A percentile compares a stretch with the other conserved stretches of the same genome.
Evolutionary conservation across 2,113 vertebrate species (phyloP).

Genomic region (Sinocyclocheilus anshuiensis): DNA sequence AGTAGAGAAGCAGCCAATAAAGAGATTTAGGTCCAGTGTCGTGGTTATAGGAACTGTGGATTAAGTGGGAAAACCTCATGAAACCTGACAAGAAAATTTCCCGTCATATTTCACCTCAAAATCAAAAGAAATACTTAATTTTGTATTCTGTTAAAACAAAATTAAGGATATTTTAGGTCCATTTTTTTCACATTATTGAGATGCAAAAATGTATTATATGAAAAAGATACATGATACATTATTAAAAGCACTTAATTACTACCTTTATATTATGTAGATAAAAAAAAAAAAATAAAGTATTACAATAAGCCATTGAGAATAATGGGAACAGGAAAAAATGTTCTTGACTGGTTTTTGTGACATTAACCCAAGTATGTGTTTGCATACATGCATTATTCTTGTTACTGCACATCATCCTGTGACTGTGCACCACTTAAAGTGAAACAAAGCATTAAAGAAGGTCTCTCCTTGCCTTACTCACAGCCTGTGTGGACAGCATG

Average conservation of each 20-base stretch:
- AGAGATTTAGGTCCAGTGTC: neutral
- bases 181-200: neutral
- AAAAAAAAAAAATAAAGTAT: too few relatives aligned
- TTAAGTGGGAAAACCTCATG: neutral
- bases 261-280: neutral
- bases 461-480: constrained; percentile 66
- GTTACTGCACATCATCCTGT: neutral
- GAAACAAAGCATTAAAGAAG: constrained; percentile 26
- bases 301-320: neutral
- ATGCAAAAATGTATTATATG: neutral
- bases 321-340: neutral
- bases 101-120: neutral
- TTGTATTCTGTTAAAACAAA: too few relatives aligned
- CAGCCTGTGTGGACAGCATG: constrained; percentile 84
- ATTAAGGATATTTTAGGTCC: neutral
- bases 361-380: neutral
- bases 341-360: neutral
- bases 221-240: neutral
- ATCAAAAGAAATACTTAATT: too few relatives aligned
- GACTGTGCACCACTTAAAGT: neutral
- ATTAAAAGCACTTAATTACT: neutral
- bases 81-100: constrained; percentile 5
- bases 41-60: neutral
- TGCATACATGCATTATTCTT: neutral
- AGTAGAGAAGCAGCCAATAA: constrained; percentile 35